Conservation (phyloP, 2,113 vertebrate species). For the Microcebus griseorufus region DNA sequence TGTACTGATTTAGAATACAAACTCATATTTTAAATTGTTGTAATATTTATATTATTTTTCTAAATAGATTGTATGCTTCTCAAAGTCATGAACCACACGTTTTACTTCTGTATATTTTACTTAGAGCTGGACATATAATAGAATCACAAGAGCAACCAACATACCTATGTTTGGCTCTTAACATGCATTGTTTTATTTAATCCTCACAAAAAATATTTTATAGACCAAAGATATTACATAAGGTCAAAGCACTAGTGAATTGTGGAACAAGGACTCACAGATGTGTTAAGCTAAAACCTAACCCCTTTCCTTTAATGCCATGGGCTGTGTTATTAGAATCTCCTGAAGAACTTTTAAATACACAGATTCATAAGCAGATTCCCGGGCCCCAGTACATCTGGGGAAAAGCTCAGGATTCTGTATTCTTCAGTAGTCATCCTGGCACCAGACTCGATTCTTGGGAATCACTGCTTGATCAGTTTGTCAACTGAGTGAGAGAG, state of each 20-base stretch:
- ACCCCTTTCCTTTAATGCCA: neutral
- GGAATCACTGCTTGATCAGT: neutral
- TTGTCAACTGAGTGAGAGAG: neutral
- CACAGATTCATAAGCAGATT: neutral
- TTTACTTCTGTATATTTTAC: neutral
- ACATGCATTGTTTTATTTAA: neutral
- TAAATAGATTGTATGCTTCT: neutral
- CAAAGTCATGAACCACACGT: neutral
- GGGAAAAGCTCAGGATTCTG: neutral
- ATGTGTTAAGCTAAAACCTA: neutral
- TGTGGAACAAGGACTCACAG: neutral
- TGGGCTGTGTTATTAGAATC: neutral
- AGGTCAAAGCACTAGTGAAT: neutral
- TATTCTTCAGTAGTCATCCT: neutral
- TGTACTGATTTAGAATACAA: slow-evolving; percentile 2
- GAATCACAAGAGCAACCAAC: neutral
- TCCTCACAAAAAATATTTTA: neutral
- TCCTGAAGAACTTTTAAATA: neutral
- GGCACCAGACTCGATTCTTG: neutral
- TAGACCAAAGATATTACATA: neutral
- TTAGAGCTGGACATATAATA: neutral
- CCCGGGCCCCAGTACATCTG: neutral
- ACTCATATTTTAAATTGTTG: neutral
- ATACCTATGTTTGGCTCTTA: neutral
- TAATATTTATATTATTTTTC: slow-evolving; percentile 34